A percentile compares a stretch with the other conserved stretches of the same genome.
Evolutionary conservation across 2,888 invertebrate genomes (phyloP).

Genomic region (Ornithoptera priamus): DNA sequence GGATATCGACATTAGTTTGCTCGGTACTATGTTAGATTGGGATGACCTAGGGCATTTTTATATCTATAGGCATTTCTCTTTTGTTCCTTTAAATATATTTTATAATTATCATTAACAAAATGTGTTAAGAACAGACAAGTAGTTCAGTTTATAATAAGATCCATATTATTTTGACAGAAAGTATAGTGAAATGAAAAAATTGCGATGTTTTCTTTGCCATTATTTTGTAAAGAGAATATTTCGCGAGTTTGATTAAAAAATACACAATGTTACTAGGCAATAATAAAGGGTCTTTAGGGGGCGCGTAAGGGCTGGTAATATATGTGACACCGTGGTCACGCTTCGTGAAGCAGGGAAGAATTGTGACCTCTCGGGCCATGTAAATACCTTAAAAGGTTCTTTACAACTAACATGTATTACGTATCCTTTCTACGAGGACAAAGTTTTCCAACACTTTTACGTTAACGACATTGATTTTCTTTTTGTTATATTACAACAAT

Average conservation of each 20-base stretch:
- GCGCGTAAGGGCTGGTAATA: constrained; percentile 57
- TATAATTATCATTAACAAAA: too few relatives aligned
- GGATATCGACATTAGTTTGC: too few relatives aligned
- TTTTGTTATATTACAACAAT: too few relatives aligned
- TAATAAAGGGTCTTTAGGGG: constrained; percentile 33
- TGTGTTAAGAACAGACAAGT: too few relatives aligned
- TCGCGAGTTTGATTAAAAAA: constrained; percentile 9
- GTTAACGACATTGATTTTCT: not conserved
- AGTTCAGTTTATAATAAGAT: too few relatives aligned
- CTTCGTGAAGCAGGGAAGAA: constrained; percentile 67
- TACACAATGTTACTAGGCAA: constrained; percentile 2
- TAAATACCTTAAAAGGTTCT: constrained; percentile 36
- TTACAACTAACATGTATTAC: constrained; percentile 32
- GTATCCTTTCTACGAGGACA: constrained; percentile 4
- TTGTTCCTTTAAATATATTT: too few relatives aligned
- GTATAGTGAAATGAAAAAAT: too few relatives aligned
- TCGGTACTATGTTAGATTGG: too few relatives aligned
- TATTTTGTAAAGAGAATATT: not conserved
- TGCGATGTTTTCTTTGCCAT: too few relatives aligned
- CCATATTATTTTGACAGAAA: too few relatives aligned
- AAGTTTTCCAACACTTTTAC: constrained; percentile 20
- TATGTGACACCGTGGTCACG: constrained; percentile 71
- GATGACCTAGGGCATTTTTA: too few relatives aligned
- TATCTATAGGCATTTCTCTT: too few relatives aligned
- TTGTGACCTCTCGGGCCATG: constrained; percentile 57